Base-by-base conservation (phyloP, 2,113 vertebrate genomes). In the Cebidichthys violaceus region DNA sequence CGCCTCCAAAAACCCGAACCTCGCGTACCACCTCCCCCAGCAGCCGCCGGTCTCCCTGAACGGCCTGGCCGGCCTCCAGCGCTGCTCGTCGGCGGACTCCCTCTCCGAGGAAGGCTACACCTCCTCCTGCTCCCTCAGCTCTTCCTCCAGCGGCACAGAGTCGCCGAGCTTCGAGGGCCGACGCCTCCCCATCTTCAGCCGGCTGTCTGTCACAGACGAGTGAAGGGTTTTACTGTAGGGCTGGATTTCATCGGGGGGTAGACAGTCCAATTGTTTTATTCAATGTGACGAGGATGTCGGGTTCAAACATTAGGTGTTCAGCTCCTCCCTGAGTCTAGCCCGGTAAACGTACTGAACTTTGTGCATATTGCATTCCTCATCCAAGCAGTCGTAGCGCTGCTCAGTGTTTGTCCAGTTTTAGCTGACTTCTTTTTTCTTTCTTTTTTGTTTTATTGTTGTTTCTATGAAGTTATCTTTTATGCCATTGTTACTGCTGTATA, bases 111-210 rank as follows among this genome's bases (percentile, higher is more conserved):
- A 96, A 3, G 94, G 93, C 70, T 95, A 95, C 89, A 93, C 93
- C 45, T 95, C 95, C 78, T 96, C 93, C 52, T 92, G 91, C 60
- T 95, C 94, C 66, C 90, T 95, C 47, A 95, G 95, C 64, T 93
- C 94, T 9, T 90, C 94, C 72, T 95, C 92, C 61, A 94, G 94
- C 11, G 95, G 94, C 59, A 78, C 92, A 0, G 95, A 96, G 45
- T 96, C 96, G 0, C 95, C 96, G 0, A 90, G 90, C 55, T 80
- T 94, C 2, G 96, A 95, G 31, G 91, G 90, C 73, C 78, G 84
- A 0, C 94, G 94, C 0, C 88, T 95, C 71, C 96, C 96, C 31
- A 96, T 97, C 83, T 97, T 97, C 70, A 97, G 96, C 87, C 92
- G 94, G 22, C 85, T 97, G 69, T 96, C 96, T 1, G 88, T 95